Conservation (phyloP, 2,888 invertebrate species). For the Nephrotoma flavescens region DNA sequence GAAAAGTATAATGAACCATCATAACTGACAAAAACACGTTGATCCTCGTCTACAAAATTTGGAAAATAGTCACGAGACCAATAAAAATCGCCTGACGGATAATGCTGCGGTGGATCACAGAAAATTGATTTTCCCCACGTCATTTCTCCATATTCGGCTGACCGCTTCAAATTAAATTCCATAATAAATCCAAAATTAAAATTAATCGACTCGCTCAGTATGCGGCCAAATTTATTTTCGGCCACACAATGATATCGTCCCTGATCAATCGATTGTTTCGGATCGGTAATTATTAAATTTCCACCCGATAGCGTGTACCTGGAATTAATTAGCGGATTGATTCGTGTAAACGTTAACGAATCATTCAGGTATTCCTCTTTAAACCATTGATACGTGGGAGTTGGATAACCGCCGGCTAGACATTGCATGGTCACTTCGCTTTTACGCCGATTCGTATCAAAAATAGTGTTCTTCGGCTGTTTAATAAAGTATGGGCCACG, state of each 20-base stretch:
- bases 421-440: slow-evolving; percentile 70
- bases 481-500: slow-evolving; percentile 78
- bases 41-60: slow-evolving; percentile 86
- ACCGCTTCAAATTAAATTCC: slow-evolving; percentile 78
- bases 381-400: slow-evolving; percentile 82
- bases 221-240: slow-evolving; percentile 73
- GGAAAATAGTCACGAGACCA: slow-evolving; percentile 85
- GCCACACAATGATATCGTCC: slow-evolving; percentile 88
- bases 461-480: slow-evolving; percentile 70
- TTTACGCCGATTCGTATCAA: slow-evolving; percentile 58
- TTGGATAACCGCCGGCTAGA: slow-evolving; percentile 74
- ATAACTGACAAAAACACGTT: slow-evolving; percentile 81
- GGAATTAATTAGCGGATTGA: slow-evolving; percentile 59
- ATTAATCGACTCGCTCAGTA: slow-evolving; percentile 75
- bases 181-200: slow-evolving; percentile 80
- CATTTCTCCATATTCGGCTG: slow-evolving; percentile 70
- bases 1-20: slow-evolving; percentile 94
- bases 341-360: slow-evolving; percentile 49
- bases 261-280: slow-evolving; percentile 65
- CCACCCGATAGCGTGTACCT: slow-evolving; percentile 85
- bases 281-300: slow-evolving; percentile 72
- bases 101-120: slow-evolving; percentile 87
- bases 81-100: slow-evolving; percentile 74
- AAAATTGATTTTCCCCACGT: slow-evolving; percentile 89
- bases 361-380: slow-evolving; percentile 76